These are phyloP conservation scores for Balaenoptera acutorostrata DNA, from an alignment of 2,113 vertebrate genomes.

Conservation along the genomic window DNA sequence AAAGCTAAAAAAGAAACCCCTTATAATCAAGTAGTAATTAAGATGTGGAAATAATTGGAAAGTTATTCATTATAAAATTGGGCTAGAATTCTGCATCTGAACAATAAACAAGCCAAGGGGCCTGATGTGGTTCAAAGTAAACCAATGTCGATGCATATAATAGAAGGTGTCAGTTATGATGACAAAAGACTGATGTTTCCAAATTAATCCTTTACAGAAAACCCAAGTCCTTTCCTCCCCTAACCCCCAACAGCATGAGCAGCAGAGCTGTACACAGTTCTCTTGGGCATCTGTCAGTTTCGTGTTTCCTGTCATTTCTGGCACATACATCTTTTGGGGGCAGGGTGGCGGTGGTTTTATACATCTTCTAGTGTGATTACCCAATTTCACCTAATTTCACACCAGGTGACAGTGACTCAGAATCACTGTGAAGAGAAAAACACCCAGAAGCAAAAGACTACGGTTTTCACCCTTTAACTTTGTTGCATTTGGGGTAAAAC, in stretches of 20 bases:
- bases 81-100: background rate
- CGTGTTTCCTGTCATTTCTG: background rate
- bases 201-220: background rate
- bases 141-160: background rate
- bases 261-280: background rate
- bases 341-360: background rate
- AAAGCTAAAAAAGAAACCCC: background rate
- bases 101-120: background rate
- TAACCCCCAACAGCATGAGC: accelerated
- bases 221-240: background rate
- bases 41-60: background rate
- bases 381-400: background rate
- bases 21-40: background rate
- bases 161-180: background rate
- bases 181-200: background rate
- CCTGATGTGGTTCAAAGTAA: background rate
- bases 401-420: background rate
- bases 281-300: background rate
- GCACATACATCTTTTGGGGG: background rate
- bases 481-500: background rate
- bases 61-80: background rate
- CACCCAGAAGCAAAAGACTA: background rate
- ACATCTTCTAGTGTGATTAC: background rate
- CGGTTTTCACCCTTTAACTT: background rate
- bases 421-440: background rate